A percentile compares a stretch with the other conserved stretches of the same genome.
Conservation (phyloP, 2,888 invertebrate species). For the Amphipoea lucens region DNA sequence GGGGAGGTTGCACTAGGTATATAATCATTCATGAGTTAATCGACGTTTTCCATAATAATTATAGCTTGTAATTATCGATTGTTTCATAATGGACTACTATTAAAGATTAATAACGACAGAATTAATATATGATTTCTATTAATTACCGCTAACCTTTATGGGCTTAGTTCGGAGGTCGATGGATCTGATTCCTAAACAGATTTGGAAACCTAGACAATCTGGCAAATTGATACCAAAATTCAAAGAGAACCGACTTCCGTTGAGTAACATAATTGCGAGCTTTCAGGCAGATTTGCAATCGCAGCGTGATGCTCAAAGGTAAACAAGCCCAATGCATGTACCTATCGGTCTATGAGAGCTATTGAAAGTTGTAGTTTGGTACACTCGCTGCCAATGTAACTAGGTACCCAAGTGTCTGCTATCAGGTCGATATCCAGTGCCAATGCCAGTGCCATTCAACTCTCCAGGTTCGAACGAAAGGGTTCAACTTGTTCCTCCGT, state of each 20-base stretch:
- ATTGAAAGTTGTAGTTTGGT: slow-evolving; percentile 26
- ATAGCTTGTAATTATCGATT: slow-evolving; percentile 20
- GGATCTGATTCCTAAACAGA: background rate
- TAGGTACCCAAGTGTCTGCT: slow-evolving; percentile 1
- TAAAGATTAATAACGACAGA: slow-evolving; percentile 12
- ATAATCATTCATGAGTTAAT: slow-evolving; percentile 12
- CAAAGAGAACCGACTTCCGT: background rate
- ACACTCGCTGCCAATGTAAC: slow-evolving; percentile 4
- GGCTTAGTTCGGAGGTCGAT: background rate
- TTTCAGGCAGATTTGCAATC: background rate
- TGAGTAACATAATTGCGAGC: slow-evolving; percentile 8
- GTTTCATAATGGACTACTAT: slow-evolving; percentile 5
- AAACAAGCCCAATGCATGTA: slow-evolving; percentile 23
- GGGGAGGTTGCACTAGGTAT: slow-evolving; percentile 12
- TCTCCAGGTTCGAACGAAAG: slow-evolving; percentile 44
- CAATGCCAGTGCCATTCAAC: slow-evolving; percentile 37
- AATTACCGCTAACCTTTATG: background rate
- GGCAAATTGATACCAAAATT: background rate
- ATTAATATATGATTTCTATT: slow-evolving; percentile 13
- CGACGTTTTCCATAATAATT: slow-evolving; percentile 22
- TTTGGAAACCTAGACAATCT: background rate
- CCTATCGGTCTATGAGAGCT: background rate
- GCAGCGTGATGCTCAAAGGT: slow-evolving; percentile 10
- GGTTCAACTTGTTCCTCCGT: slow-evolving; percentile 38
- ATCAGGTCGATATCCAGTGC: slow-evolving; percentile 41